Evolutionary conservation across 2,113 vertebrate genomes (phyloP).

Genomic region (Vicugna pacos): DNA sequence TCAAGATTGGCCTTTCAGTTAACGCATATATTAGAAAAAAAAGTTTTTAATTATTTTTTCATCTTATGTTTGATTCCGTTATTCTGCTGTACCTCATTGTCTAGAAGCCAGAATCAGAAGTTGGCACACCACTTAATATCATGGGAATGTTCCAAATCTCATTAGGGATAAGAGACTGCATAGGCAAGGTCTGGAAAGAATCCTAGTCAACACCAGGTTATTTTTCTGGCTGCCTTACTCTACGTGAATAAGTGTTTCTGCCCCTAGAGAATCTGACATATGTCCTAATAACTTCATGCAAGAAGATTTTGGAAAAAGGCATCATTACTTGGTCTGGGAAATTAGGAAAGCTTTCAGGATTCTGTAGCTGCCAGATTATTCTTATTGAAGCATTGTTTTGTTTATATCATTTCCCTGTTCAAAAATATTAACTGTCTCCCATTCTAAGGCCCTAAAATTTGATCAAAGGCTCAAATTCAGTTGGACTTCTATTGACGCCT

Average conservation of each 20-base stretch:
- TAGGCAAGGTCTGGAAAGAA: not conserved
- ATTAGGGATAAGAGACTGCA: not conserved
- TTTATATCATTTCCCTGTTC: not conserved
- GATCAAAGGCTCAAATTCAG: not conserved
- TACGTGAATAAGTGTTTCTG: not conserved
- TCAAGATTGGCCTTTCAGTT: not conserved
- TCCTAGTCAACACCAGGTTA: not conserved
- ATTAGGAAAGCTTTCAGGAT: not conserved
- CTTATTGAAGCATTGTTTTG: not conserved
- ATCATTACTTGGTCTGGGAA: not conserved
- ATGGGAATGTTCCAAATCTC: not conserved
- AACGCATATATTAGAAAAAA: not conserved
- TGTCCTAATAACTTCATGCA: not conserved
- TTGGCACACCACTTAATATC: too few relatives aligned
- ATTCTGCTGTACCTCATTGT: not conserved
- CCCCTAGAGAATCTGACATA: not conserved
- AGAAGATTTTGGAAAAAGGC: not conserved
- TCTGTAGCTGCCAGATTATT: not conserved
- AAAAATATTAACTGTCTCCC: not conserved
- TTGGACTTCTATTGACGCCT: not conserved
- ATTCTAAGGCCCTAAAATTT: not conserved
- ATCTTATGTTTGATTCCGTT: not conserved
- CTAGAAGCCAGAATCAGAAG: not conserved
- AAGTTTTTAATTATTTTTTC: not conserved
- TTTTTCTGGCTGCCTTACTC: not conserved